Conservation (phyloP, 2,888 invertebrate species). For the Macrophya alboannulata region DNA sequence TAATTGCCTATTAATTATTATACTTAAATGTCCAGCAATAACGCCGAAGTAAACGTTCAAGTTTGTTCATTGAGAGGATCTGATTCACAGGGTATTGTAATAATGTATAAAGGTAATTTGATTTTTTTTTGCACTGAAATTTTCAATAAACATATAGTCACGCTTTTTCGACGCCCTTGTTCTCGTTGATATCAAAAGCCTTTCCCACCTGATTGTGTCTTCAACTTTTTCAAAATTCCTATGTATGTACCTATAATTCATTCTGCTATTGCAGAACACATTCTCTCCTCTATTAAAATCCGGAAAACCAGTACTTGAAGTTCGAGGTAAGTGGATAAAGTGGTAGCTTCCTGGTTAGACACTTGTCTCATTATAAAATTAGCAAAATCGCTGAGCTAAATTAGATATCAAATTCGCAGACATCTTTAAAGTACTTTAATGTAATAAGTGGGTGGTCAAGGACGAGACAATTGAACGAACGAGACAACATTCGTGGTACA, state of each 20-base stretch:
- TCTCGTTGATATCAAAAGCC: background rate
- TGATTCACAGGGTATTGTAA: background rate
- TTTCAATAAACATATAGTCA: slow-evolving; percentile 15
- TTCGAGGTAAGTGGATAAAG: background rate
- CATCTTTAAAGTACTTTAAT: background rate
- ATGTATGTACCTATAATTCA: background rate
- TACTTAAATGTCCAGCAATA: background rate
- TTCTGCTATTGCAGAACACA: background rate
- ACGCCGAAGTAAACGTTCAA: background rate
- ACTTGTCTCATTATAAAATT: background rate
- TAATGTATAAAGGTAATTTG: background rate
- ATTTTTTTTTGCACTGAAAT: background rate
- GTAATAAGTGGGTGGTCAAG: background rate
- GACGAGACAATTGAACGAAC: background rate
- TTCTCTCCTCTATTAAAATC: background rate
- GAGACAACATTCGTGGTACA: background rate
- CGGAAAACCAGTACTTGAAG: background rate
- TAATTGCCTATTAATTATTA: slow-evolving; percentile 10
- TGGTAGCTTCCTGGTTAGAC: background rate
- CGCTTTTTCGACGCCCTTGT: background rate
- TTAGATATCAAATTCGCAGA: background rate
- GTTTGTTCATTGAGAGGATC: background rate
- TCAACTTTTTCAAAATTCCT: background rate
- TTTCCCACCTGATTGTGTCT: background rate
- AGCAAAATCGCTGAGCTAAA: background rate